Evolutionary conservation across 2,113 vertebrate genomes (phyloP), one percentile per base, ranked within the genome.

Genomic region (Heterocephalus glaber): DNA sequence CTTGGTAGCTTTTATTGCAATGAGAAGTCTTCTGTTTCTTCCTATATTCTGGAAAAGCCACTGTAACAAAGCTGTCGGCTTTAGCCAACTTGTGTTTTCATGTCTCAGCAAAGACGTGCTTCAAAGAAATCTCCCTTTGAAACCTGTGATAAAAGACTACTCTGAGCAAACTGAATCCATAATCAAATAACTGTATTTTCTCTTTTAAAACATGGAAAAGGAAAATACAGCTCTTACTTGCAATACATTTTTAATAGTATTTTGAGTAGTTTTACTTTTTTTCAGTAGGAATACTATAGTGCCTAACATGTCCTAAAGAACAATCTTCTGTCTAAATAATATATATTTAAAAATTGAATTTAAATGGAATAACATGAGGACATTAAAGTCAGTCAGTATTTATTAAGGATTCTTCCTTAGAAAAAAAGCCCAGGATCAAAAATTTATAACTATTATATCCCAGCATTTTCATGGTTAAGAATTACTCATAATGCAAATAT

Each of bases 51-150:
- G 90, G 66, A 56, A 88, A 92, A 97, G 47, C 65, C 86, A 89
- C 30, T 49, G 49, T n/a, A 90, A 22, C 10, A 82, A 95, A 95
- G 35, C 92, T 52, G 6, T 74, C 56, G 0, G 56, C 65, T 95
- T 93, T 95, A 97, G 83, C 89, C 84, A 97, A 38, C 33, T 93
- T 72, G 1, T 66, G 33, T 92, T 96, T 86, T 94, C 86, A 86
- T 95, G 89, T 95, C 85, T 91, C 83, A 93, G 74, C 49, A 96
- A 94, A 97, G 95, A 94, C 56, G 12, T 77, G 60, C 90, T 95
- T 98, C 93, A 98, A 91, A 97, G 68, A 74, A 92, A 90, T 89
- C 68, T 95, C 26, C 44, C 68, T 97, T 96, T 97, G 90, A 98
- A 97, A 93, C 28, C 60, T 89, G 41, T 76, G 89, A 95, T 96